Base-by-base conservation (phyloP, 2,888 invertebrate species). In the Panopea generosa region DNA sequence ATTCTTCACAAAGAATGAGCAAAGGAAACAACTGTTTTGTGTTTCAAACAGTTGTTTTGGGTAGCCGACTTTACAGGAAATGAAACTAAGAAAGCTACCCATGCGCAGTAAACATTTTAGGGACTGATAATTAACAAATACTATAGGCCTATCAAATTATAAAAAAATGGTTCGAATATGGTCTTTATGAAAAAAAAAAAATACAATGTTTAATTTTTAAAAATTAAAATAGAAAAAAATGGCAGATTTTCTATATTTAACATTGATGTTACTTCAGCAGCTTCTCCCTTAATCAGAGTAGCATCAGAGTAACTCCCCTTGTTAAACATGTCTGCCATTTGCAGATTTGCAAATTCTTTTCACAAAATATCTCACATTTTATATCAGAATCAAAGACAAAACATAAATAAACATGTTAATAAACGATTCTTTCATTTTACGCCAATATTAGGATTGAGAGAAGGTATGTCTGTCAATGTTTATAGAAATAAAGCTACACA, bases 31-130 rank as follows among this genome's bases (percentile, higher is more conserved):
- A n/a, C n/a, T n/a, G n/a, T n/a, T n/a, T n/a, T n/a, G n/a, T n/a
- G n/a, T n/a, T n/a, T n/a, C n/a, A n/a, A n/a, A n/a, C n/a, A n/a
- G n/a, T n/a, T n/a, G n/a, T n/a, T n/a, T n/a, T n/a, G n/a, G n/a
- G n/a, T n/a, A n/a, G n/a, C n/a, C n/a, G n/a, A 33, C 11, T 57
- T 22, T 1, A 53, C 63, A 60, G 76, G 76, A 80, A 70, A 56
- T 56, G 80, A 72, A 80, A 76, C 80, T 68, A 80, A 26, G 80
- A 80, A 79, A 80, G 80, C 80, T 49, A 67, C 69, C 70, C 80
- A 76, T 73, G 80, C 76, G 80, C 61, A 40, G 7, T 40, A 38
- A n/a, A 2, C 2, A 45, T n/a, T 22, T 7, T 20, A 53, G 63
- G 65, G 71, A 71, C 33, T 33, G 11, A 33, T 45, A 4, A n/a